Evolutionary conservation across 2,888 invertebrate genomes (phyloP).

Genomic region (Druceiella hillmani): DNA sequence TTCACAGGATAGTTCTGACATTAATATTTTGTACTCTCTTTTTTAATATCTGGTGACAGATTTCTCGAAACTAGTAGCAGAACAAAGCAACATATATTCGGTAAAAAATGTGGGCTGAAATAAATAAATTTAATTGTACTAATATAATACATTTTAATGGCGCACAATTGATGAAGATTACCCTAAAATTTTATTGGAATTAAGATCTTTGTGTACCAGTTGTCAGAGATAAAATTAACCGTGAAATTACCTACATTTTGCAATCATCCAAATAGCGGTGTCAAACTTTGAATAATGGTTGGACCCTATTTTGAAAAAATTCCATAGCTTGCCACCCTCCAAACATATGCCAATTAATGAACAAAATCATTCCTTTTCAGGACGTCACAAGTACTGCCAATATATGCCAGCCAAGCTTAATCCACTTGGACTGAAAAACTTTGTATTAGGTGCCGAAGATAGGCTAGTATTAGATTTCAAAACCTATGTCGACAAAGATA

Average conservation of each 20-base stretch:
- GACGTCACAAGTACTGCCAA: conserved; percentile 22
- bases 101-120: conserved; percentile 15
- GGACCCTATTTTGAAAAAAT: conserved; percentile 13
- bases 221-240: conserved; percentile 7
- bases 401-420: conserved; percentile 25
- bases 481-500: conserved; percentile 24
- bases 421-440: conserved; percentile 28
- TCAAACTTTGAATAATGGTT: conserved; percentile 21
- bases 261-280: conserved; percentile 2
- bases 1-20: conserved; percentile 15
- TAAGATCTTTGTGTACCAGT: conserved; percentile 12
- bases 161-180: conserved; percentile 14
- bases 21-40: conserved; percentile 15
- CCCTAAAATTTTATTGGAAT: conserved; percentile 15
- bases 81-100: conserved; percentile 20
- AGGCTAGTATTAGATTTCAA: conserved; percentile 27
- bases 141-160: conserved; percentile 9
- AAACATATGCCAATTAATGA: conserved; percentile 26
- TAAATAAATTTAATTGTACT: conserved; percentile 12
- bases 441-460: conserved; percentile 25
- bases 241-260: conserved; percentile 7
- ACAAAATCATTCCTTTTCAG: conserved; percentile 27
- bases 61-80: conserved; percentile 18
- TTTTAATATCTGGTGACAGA: conserved; percentile 17
- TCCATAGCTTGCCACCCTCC: conserved; percentile 18